Percentiles rank a stretch among this genome's conserved stretches.
Evolutionary conservation across 2,888 invertebrate species (phyloP).

Genomic region (Drosophila kambysellisi): DNA sequence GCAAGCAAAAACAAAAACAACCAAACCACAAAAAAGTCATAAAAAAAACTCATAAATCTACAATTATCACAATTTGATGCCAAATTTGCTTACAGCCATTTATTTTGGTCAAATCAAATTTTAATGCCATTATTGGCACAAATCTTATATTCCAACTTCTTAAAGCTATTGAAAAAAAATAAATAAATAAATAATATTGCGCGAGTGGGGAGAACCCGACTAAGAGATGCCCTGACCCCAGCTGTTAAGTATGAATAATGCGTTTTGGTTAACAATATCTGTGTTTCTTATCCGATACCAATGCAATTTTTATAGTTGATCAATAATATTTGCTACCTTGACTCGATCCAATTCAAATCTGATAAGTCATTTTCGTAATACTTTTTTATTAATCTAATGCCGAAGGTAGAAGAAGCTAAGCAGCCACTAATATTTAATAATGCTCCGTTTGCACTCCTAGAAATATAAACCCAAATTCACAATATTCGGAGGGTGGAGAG

Average conservation of each 20-base stretch:
- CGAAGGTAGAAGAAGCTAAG: background rate
- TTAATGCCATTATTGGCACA: background rate
- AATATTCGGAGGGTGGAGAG: background rate
- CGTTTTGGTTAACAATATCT: background rate
- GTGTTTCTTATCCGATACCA: background rate
- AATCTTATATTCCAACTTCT: background rate
- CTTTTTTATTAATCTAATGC: too few species aligned
- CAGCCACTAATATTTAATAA: background rate
- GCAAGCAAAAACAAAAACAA: background rate
- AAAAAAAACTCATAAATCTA: background rate
- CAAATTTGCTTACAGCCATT: background rate
- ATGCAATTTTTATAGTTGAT: background rate
- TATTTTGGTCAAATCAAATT: background rate
- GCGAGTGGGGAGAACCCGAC: background rate
- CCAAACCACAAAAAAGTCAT: background rate
- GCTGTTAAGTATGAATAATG: background rate
- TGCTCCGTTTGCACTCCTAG: background rate
- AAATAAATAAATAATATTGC: background rate
- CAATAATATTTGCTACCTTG: background rate
- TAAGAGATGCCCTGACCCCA: background rate
- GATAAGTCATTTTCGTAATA: background rate
- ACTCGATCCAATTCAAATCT: background rate
- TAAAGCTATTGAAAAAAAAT: background rate
- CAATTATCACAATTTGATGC: background rate
- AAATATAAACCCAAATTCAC: background rate